A percentile compares a stretch with the other conserved stretches of the same genome.
phyloP scores from a whole-genome alignment of 2,113 vertebrate genomes.

The Pomatostomus ruficeps region DNA sequence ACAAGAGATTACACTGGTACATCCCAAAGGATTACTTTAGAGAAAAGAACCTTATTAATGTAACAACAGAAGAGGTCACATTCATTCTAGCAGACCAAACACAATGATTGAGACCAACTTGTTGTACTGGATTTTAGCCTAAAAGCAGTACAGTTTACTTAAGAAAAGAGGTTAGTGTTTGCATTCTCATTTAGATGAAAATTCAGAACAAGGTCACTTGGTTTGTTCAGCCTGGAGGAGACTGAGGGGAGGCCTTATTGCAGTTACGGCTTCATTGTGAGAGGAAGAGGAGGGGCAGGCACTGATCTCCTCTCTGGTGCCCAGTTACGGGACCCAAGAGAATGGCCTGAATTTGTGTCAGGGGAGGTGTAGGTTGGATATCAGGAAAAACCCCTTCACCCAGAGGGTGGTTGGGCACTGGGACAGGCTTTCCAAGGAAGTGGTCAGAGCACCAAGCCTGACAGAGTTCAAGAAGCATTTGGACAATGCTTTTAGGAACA shows the following conservation, averaged over 20 bases:
- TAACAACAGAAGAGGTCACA: background rate
- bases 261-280: background rate
- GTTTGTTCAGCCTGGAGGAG: background rate
- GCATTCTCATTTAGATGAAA: background rate
- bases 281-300: background rate
- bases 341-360: background rate
- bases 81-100: background rate
- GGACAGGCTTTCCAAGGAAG: background rate
- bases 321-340: background rate
- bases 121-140: background rate
- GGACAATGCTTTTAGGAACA: background rate
- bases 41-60: background rate
- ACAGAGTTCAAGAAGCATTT: background rate
- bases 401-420: background rate
- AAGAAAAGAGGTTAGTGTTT: background rate
- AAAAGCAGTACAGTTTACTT: background rate
- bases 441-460: background rate
- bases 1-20: background rate
- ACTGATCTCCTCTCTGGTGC: background rate
- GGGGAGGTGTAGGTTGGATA: background rate
- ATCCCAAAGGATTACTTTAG: background rate
- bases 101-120: background rate
- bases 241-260: too few species aligned
- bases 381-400: background rate
- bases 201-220: background rate